A percentile compares a stretch with the other conserved stretches of the same genome.
Conservation (phyloP, 2,888 invertebrate species). For the Ophion obscuratus region DNA sequence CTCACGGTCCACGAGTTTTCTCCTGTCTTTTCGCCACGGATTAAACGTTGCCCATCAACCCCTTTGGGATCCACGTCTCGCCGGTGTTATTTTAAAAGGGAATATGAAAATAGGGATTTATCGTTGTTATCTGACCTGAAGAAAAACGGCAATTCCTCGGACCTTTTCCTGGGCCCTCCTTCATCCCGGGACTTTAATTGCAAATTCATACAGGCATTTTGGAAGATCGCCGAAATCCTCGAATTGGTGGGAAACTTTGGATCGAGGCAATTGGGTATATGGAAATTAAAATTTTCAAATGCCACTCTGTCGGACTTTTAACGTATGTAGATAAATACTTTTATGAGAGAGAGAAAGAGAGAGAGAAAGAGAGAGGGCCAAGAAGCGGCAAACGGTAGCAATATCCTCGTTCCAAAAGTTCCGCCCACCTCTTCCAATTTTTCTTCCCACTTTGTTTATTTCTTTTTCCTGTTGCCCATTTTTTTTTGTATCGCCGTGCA, state of each 20-base stretch:
- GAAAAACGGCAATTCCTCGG: conserved; percentile 9
- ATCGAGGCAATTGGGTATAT: no score
- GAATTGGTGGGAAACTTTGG: neutral
- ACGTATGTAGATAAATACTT: no score
- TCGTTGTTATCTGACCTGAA: conserved; percentile 39
- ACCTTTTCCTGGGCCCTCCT: conserved; percentile 10
- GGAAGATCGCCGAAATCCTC: conserved; percentile 1
- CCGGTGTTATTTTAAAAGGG: conserved; percentile 58
- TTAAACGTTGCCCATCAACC: conserved; percentile 35
- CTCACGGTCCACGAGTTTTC: conserved; percentile 58
- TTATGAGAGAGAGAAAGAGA: conserved; percentile 43
- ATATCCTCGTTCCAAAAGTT: conserved; percentile 73
- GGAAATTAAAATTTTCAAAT: no score
- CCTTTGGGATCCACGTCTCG: conserved; percentile 22
- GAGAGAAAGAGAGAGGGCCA: conserved; percentile 48
- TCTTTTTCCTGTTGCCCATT: conserved; percentile 39
- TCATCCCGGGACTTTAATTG: conserved; percentile 21
- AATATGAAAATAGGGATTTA: conserved; percentile 62
- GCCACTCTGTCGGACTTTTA: no score
- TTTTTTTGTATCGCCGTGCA: conserved; percentile 42
- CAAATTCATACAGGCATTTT: neutral
- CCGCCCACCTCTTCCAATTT: conserved; percentile 64
- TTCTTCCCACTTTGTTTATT: conserved; percentile 37
- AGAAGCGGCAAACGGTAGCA: conserved; percentile 77
- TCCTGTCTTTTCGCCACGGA: conserved; percentile 51